phyloP scores from a whole-genome alignment of 30 jellyfish, hydroid and myxozoan species.

The Chironex yamaguchii region DNA sequence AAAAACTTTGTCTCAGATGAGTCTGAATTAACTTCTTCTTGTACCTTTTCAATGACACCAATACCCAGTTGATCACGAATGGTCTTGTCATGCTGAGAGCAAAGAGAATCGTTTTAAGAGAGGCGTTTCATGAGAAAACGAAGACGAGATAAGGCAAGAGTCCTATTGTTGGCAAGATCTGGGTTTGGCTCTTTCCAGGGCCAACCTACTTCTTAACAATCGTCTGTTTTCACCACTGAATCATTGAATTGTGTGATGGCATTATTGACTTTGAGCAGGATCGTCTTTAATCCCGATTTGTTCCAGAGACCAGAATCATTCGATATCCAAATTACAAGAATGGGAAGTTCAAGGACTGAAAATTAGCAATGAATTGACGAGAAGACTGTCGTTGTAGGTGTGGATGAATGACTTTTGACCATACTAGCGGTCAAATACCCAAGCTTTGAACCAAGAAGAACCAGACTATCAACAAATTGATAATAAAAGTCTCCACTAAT shows the following conservation, averaged over 20 bases:
- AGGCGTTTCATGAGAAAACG: not conserved
- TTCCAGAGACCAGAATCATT: too few relatives aligned
- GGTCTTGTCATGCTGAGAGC: not conserved
- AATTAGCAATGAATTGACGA: too few relatives aligned
- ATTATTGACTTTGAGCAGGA: too few relatives aligned
- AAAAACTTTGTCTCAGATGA: not conserved
- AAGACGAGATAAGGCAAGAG: slow-evolving; percentile 4
- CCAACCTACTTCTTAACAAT: slow-evolving; percentile 12
- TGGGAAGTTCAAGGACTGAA: too few relatives aligned
- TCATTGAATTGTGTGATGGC: slow-evolving; percentile 13
- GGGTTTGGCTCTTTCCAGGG: slow-evolving; percentile 36
- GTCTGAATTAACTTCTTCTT: too few relatives aligned
- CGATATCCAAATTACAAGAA: too few relatives aligned
- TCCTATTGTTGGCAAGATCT: slow-evolving; percentile 7
- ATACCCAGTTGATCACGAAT: slow-evolving; percentile 19
- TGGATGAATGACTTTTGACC: too few relatives aligned
- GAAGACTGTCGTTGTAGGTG: too few relatives aligned
- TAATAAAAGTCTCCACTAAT: slow-evolving; percentile 23
- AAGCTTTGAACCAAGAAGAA: not conserved
- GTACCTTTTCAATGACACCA: not conserved
- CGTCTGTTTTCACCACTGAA: slow-evolving; percentile 3
- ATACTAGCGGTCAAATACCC: slow-evolving; percentile 20
- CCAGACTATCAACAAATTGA: slow-evolving; percentile 1
- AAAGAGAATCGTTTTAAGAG: not conserved
- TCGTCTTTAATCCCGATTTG: too few relatives aligned